Evolutionary conservation across 2,888 invertebrate species (phyloP), one percentile per base, ranked within the genome.

Genomic region (Pherbina coryleti): DNA sequence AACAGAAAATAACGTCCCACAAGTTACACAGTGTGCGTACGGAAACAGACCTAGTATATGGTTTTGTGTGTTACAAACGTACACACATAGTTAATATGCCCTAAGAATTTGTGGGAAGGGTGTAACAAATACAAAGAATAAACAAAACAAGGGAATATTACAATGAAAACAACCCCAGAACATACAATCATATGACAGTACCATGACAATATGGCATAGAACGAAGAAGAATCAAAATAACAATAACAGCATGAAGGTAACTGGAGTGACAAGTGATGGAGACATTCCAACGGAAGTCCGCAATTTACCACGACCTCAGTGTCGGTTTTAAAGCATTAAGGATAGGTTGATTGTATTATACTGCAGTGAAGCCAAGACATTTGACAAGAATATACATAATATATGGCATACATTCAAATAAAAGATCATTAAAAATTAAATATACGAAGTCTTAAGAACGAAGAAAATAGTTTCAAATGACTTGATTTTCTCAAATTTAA

Each of bases 271-370:
- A 64, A 64, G 25, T 64, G 64, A 31, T 25, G 64, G 34, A 8
- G 8, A 66, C 64, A 31, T 19, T 5, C 64, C 31, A 66, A 34
- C 64, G 64, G 64, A 66, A 66, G 64, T 31, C 19, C 19, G 31
- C 11, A 66, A 66, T 66, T 66, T 66, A 66, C 64, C 64, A 34
- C 64, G 7, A 60, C 44, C 44, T 44, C 60, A 60, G 60, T 60
- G 22, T 60, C 60, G 28, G 37, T 66, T 34, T 31, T 66, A 5
- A 31, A 66, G 34, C 64, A 66, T 66, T 66, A 9, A 11, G 34
- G 4, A 66, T 17, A 60, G 60, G 60, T 60, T 60, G 60, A 14
- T 60, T 60, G 11, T 60, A 60, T 22, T 14, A 9, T 60, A 14
- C 28, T 22, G 60, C 28, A 60, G 60, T 28, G 57, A n/a, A 57